phyloP scores from a whole-genome alignment of 2,113 vertebrate genomes.

The Myotis davidii region DNA sequence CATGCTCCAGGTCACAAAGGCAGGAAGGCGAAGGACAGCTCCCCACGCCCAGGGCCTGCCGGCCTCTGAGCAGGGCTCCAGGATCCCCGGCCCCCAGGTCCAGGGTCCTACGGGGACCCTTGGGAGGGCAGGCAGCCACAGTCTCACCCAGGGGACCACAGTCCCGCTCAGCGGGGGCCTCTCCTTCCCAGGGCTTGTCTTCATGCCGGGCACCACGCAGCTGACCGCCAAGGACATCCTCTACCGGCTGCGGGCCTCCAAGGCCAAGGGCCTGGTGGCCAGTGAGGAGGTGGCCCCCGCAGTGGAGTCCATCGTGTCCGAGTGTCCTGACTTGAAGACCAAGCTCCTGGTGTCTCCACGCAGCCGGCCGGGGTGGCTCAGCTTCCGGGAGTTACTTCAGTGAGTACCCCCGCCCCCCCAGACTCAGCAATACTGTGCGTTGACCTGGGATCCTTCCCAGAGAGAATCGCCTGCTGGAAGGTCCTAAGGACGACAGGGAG shows the following conservation, averaged over 20 bases:
- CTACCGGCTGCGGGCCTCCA: slow-evolving; percentile 85
- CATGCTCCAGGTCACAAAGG: not conserved
- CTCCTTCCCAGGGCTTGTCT: slow-evolving; percentile 80
- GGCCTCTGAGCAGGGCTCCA: not conserved
- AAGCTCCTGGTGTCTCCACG: slow-evolving; percentile 86
- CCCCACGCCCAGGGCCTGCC: not conserved
- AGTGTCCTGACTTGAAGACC: slow-evolving; percentile 83
- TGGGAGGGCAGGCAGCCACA: not conserved
- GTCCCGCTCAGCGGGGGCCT: not conserved
- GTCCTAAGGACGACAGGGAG: not conserved
- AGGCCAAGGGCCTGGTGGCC: slow-evolving; percentile 86
- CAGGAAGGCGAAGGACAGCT: not conserved
- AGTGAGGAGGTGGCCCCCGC: slow-evolving; percentile 81
- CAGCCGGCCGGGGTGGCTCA: slow-evolving; percentile 86
- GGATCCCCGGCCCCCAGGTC: not conserved
- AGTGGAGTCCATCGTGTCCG: slow-evolving; percentile 84
- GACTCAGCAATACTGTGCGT: not conserved
- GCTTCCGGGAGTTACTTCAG: slow-evolving; percentile 85
- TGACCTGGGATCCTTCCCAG: not conserved
- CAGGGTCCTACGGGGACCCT: not conserved
- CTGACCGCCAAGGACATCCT: slow-evolving; percentile 89
- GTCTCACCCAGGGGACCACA: not conserved
- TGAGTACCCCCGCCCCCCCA: slow-evolving; percentile 74
- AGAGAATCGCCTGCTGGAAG: not conserved
- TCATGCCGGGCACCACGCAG: slow-evolving; percentile 88